Conservation (phyloP, 2,113 vertebrate species). For the Dromiciops gliroides region DNA sequence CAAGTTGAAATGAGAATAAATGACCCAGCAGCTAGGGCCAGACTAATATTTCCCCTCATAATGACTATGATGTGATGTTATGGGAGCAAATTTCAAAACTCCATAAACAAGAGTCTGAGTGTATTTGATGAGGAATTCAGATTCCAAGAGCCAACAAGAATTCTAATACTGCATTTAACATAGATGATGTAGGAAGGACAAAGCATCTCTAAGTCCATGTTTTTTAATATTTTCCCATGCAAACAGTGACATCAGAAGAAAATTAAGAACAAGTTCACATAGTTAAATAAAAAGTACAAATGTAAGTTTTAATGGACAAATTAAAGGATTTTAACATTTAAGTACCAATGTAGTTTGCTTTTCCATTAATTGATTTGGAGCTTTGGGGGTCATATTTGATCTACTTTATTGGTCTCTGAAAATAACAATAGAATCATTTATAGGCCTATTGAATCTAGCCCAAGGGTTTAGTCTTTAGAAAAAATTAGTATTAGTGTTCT, state of each 20-base stretch:
- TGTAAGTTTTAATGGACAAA: neutral
- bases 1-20: neutral
- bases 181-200: neutral
- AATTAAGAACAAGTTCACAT: conserved; percentile 3
- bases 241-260: neutral
- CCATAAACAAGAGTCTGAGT: neutral
- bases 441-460: neutral
- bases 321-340: conserved; percentile 6
- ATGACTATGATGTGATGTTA: neutral
- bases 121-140: neutral
- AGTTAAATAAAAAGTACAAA: neutral
- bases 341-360: neutral
- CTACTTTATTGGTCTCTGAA: neutral
- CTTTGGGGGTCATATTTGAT: neutral
- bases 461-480: neutral
- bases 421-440: neutral
- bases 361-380: neutral
- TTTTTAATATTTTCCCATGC: neutral
- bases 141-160: neutral
- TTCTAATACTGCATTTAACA: neutral
- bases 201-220: neutral
- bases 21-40: neutral
- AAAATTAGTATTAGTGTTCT: neutral
- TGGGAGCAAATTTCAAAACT: conserved; percentile 44
- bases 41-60: neutral